Percentiles rank a stretch among this genome's conserved stretches.
phyloP scores from a whole-genome alignment of 2,888 invertebrate species.

The Polydesmus complanatus region DNA sequence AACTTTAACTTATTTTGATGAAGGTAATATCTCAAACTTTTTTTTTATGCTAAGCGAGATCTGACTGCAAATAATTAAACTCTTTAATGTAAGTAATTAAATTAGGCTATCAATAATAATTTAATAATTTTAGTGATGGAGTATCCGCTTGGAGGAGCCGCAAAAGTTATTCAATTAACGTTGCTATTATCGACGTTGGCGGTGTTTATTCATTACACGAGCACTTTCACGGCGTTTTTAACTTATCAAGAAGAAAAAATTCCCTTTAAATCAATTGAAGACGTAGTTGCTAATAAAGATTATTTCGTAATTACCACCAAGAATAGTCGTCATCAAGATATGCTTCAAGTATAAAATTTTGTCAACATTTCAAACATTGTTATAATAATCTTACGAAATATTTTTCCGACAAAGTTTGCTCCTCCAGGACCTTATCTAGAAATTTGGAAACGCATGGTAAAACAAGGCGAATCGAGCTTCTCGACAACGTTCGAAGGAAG shows the following conservation, averaged over 20 bases:
- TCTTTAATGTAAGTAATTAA: neutral
- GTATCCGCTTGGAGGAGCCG: constrained; percentile 9
- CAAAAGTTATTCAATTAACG: constrained; percentile 12
- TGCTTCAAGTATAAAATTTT: constrained; percentile 3
- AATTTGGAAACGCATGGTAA: constrained; percentile 8
- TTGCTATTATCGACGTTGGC: constrained; percentile 2
- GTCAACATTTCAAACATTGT: neutral
- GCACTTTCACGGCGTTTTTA: constrained; percentile 10
- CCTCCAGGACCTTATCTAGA: constrained; percentile 3
- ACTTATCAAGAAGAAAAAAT: constrained; percentile 13
- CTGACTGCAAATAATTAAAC: too few relatives aligned
- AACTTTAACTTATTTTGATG: constrained; percentile 14
- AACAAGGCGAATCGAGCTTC: constrained; percentile 8
- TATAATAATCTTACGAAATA: neutral
- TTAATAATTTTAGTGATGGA: constrained; percentile 5
- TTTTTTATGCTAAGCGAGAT: too few relatives aligned
- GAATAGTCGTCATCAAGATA: constrained; percentile 12
- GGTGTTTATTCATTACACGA: constrained; percentile 12
- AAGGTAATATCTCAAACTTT: constrained; percentile 11
- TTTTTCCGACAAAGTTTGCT: constrained; percentile 2
- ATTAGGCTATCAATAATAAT: neutral
- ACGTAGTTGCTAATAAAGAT: constrained; percentile 6
- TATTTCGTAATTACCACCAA: constrained; percentile 4
- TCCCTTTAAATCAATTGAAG: constrained; percentile 11
- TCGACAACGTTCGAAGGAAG: neutral